phyloP scores from a whole-genome alignment of 2,888 invertebrate genomes.

The Scaptomyza cyrtandrae region DNA sequence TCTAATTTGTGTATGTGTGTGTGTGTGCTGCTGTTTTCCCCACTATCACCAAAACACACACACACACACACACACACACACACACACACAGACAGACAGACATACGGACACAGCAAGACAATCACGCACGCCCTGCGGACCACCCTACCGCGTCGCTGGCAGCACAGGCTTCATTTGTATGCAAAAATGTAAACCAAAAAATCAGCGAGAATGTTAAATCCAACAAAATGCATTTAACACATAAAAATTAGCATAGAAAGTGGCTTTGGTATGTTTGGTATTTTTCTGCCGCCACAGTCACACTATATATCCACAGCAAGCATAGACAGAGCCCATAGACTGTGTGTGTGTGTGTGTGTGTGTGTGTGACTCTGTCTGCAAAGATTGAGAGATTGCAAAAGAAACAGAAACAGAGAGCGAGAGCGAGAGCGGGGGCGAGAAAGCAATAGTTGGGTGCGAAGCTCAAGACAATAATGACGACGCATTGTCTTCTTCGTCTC shows the following conservation, averaged over 20 bases:
- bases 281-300: constrained; percentile 53
- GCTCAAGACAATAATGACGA: constrained; percentile 35
- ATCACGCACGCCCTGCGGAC: constrained; percentile 26
- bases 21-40: constrained; percentile 48
- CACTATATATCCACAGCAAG: constrained; percentile 28
- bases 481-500: neutral
- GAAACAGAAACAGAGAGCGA: constrained; percentile 6
- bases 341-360: too few relatives aligned
- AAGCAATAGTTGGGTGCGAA: constrained; percentile 3
- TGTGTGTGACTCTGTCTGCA: neutral
- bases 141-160: constrained; percentile 24
- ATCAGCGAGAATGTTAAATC: constrained; percentile 82
- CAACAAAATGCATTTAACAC: constrained; percentile 83
- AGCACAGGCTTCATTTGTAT: constrained; percentile 73
- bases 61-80: constrained; percentile 15
- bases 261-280: constrained; percentile 75
- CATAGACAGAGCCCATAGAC: neutral
- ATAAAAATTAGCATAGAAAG: constrained; percentile 84
- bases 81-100: constrained; percentile 13
- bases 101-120: constrained; percentile 2
- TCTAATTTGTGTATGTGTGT: constrained; percentile 70
- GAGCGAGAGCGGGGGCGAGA: too few relatives aligned
- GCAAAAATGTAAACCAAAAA: constrained; percentile 81
- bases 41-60: neutral
- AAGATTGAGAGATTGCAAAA: neutral